A percentile compares a stretch with the other conserved stretches of the same genome.
Evolutionary conservation across 2,888 invertebrate genomes (phyloP).

Genomic region (Plebejus argus): DNA sequence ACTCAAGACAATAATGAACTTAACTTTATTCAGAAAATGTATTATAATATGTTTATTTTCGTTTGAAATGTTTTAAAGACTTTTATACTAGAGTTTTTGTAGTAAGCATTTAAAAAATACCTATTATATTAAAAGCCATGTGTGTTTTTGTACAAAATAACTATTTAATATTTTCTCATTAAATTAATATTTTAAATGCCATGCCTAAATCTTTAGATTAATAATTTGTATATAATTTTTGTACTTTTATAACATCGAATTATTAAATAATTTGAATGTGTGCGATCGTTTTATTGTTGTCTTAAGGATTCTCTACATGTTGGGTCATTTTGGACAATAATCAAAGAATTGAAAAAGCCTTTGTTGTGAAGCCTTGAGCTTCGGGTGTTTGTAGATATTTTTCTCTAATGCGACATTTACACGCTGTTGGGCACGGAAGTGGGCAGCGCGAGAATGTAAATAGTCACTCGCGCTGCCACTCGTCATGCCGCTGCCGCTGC

Average conservation of each 20-base stretch:
- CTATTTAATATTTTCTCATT: constrained; percentile 26
- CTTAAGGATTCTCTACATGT: not conserved
- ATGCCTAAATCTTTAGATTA: constrained; percentile 18
- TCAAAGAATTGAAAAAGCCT: no score
- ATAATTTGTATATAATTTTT: constrained; percentile 29
- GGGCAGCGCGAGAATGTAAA: no score
- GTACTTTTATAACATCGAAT: constrained; percentile 17
- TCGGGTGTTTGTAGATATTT: no score
- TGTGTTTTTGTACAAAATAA: constrained; percentile 55
- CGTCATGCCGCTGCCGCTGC: no score
- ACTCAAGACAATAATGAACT: no score
- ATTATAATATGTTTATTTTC: no score
- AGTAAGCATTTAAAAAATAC: constrained; percentile 2
- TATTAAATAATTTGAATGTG: constrained; percentile 39
- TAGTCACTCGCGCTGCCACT: no score
- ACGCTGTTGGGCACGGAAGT: no score
- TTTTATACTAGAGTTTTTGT: not conserved
- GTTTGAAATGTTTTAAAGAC: not conserved
- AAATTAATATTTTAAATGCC: constrained; percentile 18
- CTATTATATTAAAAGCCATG: constrained; percentile 40
- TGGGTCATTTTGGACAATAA: not conserved
- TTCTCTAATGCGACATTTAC: no score
- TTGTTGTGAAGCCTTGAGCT: no score
- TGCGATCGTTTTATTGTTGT: constrained; percentile 27
- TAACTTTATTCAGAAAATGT: no score